Percentiles rank a stretch among this genome's conserved stretches.
Conservation (phyloP, 2,113 vertebrate genomes). For the Ochotona curzoniae region DNA sequence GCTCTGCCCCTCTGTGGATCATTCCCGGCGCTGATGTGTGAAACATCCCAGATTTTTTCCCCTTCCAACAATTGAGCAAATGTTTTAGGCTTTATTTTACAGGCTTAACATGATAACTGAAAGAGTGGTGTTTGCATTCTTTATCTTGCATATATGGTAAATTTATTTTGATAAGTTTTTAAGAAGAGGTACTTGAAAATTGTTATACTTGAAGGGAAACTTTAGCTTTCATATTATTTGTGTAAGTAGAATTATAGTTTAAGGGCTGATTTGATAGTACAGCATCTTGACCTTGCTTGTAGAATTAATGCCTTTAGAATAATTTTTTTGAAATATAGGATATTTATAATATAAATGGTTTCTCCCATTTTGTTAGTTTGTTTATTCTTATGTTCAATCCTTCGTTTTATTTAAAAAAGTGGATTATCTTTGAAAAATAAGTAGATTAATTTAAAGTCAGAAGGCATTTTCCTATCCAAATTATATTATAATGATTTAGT, state of each 20-base stretch:
- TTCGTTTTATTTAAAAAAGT: constrained; percentile 19
- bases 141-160: constrained; percentile 11
- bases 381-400: neutral
- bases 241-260: constrained; percentile 25
- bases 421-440: constrained; percentile 14
- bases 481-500: neutral
- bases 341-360: constrained; percentile 8
- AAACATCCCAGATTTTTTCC: neutral
- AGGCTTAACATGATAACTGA: neutral
- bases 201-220: neutral
- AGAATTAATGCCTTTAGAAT: neutral
- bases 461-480: constrained; percentile 21
- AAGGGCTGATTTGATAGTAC: neutral
- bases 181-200: constrained; percentile 25
- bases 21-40: neutral
- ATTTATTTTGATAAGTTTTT: constrained; percentile 38
- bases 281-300: neutral
- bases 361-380: constrained; percentile 9
- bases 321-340: constrained; percentile 25
- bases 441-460: constrained; percentile 1
- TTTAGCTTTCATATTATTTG: constrained; percentile 17
- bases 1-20: fast-evolving
- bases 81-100: constrained; percentile 1
- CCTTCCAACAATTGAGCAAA: neutral
- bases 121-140: neutral